Evolutionary conservation across 1,140 invertebrate genomes (phyloP), one percentile per base, ranked within the genome.

Genomic region (Aphaenogaster rudis): DNA sequence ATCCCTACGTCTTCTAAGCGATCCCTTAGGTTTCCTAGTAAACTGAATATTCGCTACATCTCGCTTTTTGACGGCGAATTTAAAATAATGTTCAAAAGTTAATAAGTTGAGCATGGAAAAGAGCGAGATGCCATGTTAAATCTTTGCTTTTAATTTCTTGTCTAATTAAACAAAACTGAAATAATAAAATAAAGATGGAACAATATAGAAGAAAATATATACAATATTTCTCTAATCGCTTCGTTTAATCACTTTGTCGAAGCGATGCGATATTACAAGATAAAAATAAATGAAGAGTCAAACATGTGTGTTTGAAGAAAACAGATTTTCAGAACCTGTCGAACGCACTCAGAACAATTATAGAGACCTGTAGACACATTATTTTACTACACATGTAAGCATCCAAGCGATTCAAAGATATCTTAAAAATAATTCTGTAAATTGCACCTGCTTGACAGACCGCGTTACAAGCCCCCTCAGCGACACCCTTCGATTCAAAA

Each of bases 401-500:
- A 42, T 59, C 2, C 36, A 11, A 36, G 13, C 52, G 36, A 76
- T 57, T 57, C 59, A 33, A 45, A 45, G 15, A n/a, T n/a, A 17
- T 42, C 59, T n/a, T 17, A 21, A 50, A 67, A 69, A 48, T 50
- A 69, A 69, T 69, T 69, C 42, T 69, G 21, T 69, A 69, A 69
- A 48, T 71, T 45, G 39, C 66, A 81, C 66, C 39, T 78, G 76
- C 42, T 50, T 50, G 42, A 64, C 6, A 50, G 21, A 50, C 61
- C 36, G n/a, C 36, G 33, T 54, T 67, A 50, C n/a, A 52, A 28
- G 13, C 21, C 45, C 13, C 8, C 36, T 21, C 64, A 21, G 50
- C 15, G 36, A n/a, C 67, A 81, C 28, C 66, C 79, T 71, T 57
- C 52, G 50, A 71, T 57, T 81, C 21, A 81, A 81, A 81, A 71